A percentile compares a stretch with the other conserved stretches of the same genome.
Evolutionary conservation across 2,888 invertebrate species (phyloP).

Genomic region (Salpingus planirostris): DNA sequence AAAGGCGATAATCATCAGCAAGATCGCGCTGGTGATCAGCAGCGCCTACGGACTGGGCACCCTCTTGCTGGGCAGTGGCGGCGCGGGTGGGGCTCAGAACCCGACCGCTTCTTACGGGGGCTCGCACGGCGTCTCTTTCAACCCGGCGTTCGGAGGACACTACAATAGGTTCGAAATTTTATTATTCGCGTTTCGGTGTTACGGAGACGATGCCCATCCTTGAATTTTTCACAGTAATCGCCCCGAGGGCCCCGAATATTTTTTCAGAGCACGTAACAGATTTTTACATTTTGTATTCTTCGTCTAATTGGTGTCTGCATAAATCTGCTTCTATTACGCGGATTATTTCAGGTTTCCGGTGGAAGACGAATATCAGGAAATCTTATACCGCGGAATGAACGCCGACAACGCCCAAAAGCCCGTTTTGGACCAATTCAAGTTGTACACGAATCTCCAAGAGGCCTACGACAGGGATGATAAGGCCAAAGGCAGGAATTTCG

Average conservation of each 20-base stretch:
- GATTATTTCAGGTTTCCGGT: conserved; percentile 27
- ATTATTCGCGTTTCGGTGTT: too few relatives aligned
- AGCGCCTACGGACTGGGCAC: conserved; percentile 56
- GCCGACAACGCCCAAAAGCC: conserved; percentile 32
- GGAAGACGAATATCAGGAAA: conserved; percentile 28
- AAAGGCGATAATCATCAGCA: conserved; percentile 67
- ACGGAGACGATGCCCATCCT: too few relatives aligned
- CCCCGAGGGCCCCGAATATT: too few relatives aligned
- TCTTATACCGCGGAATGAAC: conserved; percentile 34
- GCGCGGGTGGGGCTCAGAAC: not conserved
- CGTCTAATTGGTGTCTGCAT: too few relatives aligned
- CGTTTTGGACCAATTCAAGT: conserved; percentile 19
- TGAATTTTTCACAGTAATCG: too few relatives aligned
- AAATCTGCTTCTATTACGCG: too few relatives aligned
- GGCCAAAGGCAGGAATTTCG: conserved; percentile 35
- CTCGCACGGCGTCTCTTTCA: conserved; percentile 1
- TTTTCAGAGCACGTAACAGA: too few relatives aligned
- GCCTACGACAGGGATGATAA: conserved; percentile 11
- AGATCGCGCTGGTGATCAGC: conserved; percentile 61
- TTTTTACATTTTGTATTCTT: too few relatives aligned
- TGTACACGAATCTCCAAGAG: conserved; percentile 14
- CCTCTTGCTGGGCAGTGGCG: conserved; percentile 29
- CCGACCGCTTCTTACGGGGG: too few relatives aligned
- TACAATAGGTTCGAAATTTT: too few relatives aligned
- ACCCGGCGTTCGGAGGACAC: conserved; percentile 11